Base-by-base conservation (phyloP, 1,140 invertebrate species). In the Aphidius ervi region DNA sequence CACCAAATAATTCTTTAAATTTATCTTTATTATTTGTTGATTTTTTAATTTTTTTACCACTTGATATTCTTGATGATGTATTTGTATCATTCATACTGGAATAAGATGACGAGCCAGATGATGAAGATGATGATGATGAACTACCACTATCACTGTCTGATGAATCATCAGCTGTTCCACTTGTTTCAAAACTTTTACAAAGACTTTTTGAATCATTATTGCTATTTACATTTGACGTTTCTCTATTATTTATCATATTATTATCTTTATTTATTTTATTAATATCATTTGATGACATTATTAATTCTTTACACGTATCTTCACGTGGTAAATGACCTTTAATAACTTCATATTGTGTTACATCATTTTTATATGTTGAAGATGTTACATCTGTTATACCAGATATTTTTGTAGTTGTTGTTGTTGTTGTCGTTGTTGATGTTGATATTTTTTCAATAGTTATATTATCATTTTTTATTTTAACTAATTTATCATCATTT, bases 321-420 rank as follows among this genome's bases (percentile, higher is more conserved):
- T 76, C 72, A 52, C 68, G 75, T 0, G 74, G 67, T 5, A 77
- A 58, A 61, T 79, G 77, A 39, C 74, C 76, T 50, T 79, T 79
- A 0, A 79, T 77, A 1, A 79, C 76, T 61, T 77, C 75, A 40
- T 77, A 79, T 10, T 79, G 73, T n/a, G 73, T 76, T 37, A 79
- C 76, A 57, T 76, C 75, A 5, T 61, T 31, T 42, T 58, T 63
- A 0, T 42, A 37, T 7, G n/a, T 64, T n/a, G 37, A 39, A 9
- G 46, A 58, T 45, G 53, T 48, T 57, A 47, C 57, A 42, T 8
- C 48, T 16, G 6, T 6, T 45, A 9, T 46, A 57, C 5, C 54
- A n/a, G 9, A 5, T 23, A 37, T 47, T 61, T 6, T 46, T 46
- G 47, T 59, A n/a, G 20, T 46, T 53, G 23, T 31, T 31, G 23